Percentiles rank a stretch among this genome's conserved stretches.
Conservation (phyloP, 2,797 vertebrate genomes). For the Sebastes dallii region DNA sequence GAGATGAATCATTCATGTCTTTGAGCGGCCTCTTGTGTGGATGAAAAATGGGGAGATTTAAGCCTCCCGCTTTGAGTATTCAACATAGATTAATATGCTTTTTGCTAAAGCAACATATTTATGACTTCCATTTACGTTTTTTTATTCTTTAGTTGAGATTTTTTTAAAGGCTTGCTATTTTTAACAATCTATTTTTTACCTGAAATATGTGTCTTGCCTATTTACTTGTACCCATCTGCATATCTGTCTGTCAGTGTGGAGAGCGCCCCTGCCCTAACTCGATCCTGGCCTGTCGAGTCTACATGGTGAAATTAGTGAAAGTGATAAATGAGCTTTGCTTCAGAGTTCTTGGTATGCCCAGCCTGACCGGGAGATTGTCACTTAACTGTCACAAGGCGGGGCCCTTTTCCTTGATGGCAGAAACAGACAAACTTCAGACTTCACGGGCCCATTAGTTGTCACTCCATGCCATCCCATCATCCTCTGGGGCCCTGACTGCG, state of each 20-base stretch:
- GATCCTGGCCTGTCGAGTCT: slow-evolving; percentile 37
- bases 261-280: slow-evolving; percentile 1
- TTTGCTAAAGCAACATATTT: slow-evolving; percentile 9
- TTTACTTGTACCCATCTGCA: slow-evolving; percentile 8
- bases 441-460: slow-evolving; percentile 77
- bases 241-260: slow-evolving; percentile 22
- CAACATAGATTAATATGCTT: slow-evolving; percentile 44
- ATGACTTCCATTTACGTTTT: background rate
- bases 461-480: slow-evolving; percentile 84
- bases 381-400: slow-evolving; percentile 52
- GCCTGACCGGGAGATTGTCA: slow-evolving; percentile 47
- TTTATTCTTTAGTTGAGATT: background rate
- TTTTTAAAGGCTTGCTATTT: background rate
- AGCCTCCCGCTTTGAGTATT: slow-evolving; percentile 30
- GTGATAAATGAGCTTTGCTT: slow-evolving; percentile 71
- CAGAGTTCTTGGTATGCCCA: slow-evolving; percentile 54
- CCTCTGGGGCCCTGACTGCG: slow-evolving; percentile 75
- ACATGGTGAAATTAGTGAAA: slow-evolving; percentile 43
- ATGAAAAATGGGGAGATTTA: slow-evolving; percentile 62
- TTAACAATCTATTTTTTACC: background rate
- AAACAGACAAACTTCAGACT: slow-evolving; percentile 86
- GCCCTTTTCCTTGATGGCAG: slow-evolving; percentile 82
- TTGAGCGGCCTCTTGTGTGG: slow-evolving; percentile 53
- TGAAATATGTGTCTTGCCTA: background rate
- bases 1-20: slow-evolving; percentile 73